Conservation (phyloP, 2,797 vertebrate genomes). For the Anolis apletophallus region DNA sequence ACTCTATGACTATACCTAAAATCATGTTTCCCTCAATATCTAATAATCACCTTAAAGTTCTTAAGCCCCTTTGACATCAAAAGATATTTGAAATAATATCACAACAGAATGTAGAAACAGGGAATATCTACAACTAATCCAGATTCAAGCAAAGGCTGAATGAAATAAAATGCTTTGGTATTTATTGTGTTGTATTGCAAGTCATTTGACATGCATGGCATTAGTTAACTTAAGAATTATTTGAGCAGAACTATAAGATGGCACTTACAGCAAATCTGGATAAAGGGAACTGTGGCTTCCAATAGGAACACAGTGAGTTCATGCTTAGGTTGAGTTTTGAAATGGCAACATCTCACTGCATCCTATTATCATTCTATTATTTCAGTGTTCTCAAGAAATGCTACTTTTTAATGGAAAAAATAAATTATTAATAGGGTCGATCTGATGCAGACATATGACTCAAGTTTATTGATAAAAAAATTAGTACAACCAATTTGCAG, state of each 20-base stretch:
- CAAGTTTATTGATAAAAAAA: conserved; percentile 8
- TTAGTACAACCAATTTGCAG: conserved; percentile 5
- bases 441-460: neutral
- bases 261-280: neutral
- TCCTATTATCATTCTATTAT: neutral
- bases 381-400: neutral
- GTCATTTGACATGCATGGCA: neutral
- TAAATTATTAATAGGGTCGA: conserved; percentile 3
- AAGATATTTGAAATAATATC: neutral
- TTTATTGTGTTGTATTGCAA: neutral
- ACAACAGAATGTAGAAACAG: conserved; percentile 9
- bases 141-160: neutral
- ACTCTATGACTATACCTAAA: conserved; percentile 11
- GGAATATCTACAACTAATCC: neutral
- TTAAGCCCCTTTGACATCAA: neutral
- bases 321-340: neutral
- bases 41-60: conserved; percentile 21
- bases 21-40: neutral
- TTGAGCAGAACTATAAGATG: neutral
- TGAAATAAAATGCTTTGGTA: neutral
- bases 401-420: neutral
- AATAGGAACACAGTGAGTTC: neutral
- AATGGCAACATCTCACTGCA: neutral
- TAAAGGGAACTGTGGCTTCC: neutral
- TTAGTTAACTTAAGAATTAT: neutral